Conservation (phyloP, 2,797 vertebrate genomes). For the Mus minutoides region DNA sequence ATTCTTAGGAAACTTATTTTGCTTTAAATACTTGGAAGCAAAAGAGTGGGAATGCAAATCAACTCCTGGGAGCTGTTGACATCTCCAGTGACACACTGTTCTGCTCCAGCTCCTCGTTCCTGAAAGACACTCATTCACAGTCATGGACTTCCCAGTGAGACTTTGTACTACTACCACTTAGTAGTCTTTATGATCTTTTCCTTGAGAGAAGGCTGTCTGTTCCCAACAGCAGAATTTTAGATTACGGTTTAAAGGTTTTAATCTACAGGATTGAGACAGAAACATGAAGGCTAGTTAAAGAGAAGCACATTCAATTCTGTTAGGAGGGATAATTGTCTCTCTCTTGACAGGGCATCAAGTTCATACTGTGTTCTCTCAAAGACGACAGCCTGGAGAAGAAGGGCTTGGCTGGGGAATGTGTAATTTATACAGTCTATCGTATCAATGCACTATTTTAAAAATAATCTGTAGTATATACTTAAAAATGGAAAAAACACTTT, state of each 20-base stretch:
- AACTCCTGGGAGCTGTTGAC: neutral
- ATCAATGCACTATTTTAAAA: conserved; percentile 34
- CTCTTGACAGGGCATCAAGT: neutral
- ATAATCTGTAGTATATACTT: neutral
- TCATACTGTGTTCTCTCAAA: neutral
- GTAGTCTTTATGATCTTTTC: neutral
- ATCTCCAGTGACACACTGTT: conserved; percentile 39
- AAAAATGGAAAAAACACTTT: conserved; percentile 54
- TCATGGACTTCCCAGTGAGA: conserved; percentile 39
- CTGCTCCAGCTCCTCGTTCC: conserved; percentile 28
- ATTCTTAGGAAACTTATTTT: conserved; percentile 37
- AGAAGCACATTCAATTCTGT: neutral
- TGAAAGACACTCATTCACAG: neutral
- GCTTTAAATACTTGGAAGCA: conserved; percentile 43
- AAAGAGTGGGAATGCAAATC: neutral
- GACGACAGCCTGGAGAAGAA: neutral
- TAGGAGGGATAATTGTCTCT: neutral
- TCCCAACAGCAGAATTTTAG: conserved; percentile 53
- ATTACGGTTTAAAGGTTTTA: conserved; percentile 29
- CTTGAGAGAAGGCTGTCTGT: neutral
- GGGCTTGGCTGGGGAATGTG: neutral
- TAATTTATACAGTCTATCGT: neutral
- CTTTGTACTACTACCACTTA: conserved; percentile 21
- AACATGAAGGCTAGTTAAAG: neutral
- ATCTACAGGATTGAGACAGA: conserved; percentile 19